Evolutionary conservation across 1,140 invertebrate genomes (phyloP), one percentile per base, ranked within the genome.

Genomic region (Araneus ventricosus): DNA sequence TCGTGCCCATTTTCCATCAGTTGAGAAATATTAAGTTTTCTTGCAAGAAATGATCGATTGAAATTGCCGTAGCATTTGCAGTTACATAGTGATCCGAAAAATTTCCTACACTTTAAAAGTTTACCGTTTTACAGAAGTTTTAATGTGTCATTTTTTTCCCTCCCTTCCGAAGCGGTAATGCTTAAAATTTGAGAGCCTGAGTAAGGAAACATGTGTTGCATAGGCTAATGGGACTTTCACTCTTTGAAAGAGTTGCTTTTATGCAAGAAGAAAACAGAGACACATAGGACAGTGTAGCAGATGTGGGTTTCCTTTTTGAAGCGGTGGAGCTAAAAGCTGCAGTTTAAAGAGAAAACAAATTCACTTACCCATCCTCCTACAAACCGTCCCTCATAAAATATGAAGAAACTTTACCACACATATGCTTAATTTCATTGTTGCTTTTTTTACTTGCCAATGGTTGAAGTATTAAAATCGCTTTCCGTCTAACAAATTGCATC

Each of bases 61-160:
- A 92, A 92, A 86, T 92, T 92, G 37, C 63, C 41, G 59, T 86
- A 82, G 45, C 52, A 86, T 92, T 86, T 59, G 41, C 59, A 86
- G 52, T 67, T 88, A 75, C 63, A 86, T 57, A 93, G 91, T 79
- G 45, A 59, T 79, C 67, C 63, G 84, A 93, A 93, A 93, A 93
- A 93, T 93, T 86, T 79, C 39, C 84, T 86, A n/a, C 59, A 86
- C 90, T 93, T 93, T 87, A 93, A 86, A 93, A 93, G 91, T 93
- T 93, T 87, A 75, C 61, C 67, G 70, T 89, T 89, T 89, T 63
- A 75, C 39, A 45, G 84, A 93, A 93, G 91, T 93, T 93, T 92
- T 93, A 93, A 93, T 87, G 91, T 41, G 30, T 27, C 57, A 59
- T 79, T 87, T 75, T 93, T 93, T 87, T 59, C 57, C 27, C 27